Evolutionary conservation across 2,888 invertebrate genomes (phyloP), one percentile per base, ranked within the genome.

Genomic region (Lasioglossum calceatum): DNA sequence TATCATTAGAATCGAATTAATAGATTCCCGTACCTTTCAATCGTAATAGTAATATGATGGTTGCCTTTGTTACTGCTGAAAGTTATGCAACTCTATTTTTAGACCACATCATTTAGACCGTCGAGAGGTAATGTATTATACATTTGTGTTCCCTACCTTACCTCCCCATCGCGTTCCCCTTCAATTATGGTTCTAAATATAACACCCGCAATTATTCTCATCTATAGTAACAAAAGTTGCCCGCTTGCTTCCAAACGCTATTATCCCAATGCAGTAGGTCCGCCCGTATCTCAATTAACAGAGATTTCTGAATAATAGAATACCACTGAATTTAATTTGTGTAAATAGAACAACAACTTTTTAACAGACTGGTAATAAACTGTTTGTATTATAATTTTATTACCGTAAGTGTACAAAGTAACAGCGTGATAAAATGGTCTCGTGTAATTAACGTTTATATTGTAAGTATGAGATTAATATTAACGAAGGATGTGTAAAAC

Each of bases 121-220:
- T 2, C 14, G 19, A 36, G 32, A 16, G 67, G 36, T 36, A 67
- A 67, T 36, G 67, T 67, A 67, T 36, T 32, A 67, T 67, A 36
- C 67, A 36, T 67, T 19, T 36, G 36, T 67, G 36, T 67, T 67
- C 67, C 67, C 36, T 36, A 19, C 67, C 19, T 67, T 67, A 7
- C 67, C 67, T 67, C 32, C 67, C 32, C 67, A 19, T 67, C 16
- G 67, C 32, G 67, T 67, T 67, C 67, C 67, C 36, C 67, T 67
- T 67, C 67, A 67, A 67, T 36, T 67, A 67, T 67, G 67, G 16
- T 36, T 67, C 67, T 67, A 67, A 67, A 67, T 67, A 67, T 67
- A 67, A 2, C 67, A 36, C 19, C 16, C 36, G 67, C 36, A 32
- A 67, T 36, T 67, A 67, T 32, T 67, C 14, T 36, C 36, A 32